These are phyloP conservation scores for Andrena hattorfiana DNA, from an alignment of 2,888 invertebrate genomes.

Conservation along the genomic window DNA sequence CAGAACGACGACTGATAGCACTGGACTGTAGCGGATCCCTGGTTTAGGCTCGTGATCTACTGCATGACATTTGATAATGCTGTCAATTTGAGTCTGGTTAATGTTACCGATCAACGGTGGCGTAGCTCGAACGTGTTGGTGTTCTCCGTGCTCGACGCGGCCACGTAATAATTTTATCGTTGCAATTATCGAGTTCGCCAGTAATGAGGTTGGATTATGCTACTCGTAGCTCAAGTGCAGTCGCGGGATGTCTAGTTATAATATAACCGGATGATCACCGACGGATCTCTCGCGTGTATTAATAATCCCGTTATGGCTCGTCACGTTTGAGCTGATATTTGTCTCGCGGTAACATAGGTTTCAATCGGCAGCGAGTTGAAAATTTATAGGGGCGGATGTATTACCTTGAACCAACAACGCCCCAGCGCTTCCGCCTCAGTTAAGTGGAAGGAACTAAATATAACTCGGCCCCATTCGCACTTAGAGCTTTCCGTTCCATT, in stretches of 20 bases:
- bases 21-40: background rate
- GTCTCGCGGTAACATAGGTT: background rate
- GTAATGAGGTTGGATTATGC: conserved; percentile 54
- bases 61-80: conserved; percentile 49
- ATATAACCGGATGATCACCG: conserved; percentile 35
- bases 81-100: conserved; percentile 47
- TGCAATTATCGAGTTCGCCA: conserved; percentile 46
- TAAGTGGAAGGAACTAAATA: background rate
- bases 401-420: background rate
- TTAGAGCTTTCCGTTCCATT: background rate
- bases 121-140: conserved; percentile 24
- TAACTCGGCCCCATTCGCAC: background rate
- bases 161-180: conserved; percentile 54
- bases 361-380: background rate
- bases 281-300: conserved; percentile 15
- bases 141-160: background rate
- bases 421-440: background rate
- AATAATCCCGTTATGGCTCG: conserved; percentile 37
- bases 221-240: conserved; percentile 35
- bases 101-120: conserved; percentile 50
- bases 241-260: conserved; percentile 31
- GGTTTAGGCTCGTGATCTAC: conserved; percentile 2
- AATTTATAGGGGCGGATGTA: background rate
- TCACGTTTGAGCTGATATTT: conserved; percentile 17
- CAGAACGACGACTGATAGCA: background rate